A percentile compares a stretch with the other conserved stretches of the same genome.
Evolutionary conservation across 2,113 vertebrate species (phyloP).

Genomic region (Oceanites oceanicus): DNA sequence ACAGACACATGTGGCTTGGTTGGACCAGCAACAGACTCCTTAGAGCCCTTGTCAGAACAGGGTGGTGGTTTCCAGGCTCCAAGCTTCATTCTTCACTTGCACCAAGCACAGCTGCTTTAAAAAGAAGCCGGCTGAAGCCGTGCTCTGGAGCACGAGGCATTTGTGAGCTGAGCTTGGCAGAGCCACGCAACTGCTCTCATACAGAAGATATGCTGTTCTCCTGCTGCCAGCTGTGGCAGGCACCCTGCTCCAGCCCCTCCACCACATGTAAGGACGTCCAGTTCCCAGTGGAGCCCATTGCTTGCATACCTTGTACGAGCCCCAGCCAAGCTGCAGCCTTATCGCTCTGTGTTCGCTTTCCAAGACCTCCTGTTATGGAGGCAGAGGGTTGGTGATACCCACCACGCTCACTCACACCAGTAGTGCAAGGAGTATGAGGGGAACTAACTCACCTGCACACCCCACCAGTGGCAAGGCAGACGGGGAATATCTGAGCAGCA

Average conservation of each 20-base stretch:
- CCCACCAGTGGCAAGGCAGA: not conserved
- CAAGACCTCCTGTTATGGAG: not conserved
- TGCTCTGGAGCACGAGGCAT: accelerated
- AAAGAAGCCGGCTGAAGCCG: not conserved
- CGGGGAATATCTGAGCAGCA: not conserved
- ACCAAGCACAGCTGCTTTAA: not conserved
- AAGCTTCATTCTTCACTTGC: not conserved
- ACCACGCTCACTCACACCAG: not conserved
- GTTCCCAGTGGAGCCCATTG: not conserved
- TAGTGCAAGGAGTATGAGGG: not conserved
- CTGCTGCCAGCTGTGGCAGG: not conserved
- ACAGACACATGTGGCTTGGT: accelerated
- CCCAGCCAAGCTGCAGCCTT: not conserved
- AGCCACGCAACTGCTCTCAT: not conserved
- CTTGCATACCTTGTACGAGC: accelerated
- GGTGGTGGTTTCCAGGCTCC: not conserved
- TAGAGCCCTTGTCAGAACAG: not conserved
- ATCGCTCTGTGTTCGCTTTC: accelerated
- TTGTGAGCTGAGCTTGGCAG: not conserved
- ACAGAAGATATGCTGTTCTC: accelerated
- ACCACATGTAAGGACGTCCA: not conserved
- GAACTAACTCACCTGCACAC: not conserved
- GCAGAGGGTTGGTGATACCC: not conserved
- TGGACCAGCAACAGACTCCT: not conserved
- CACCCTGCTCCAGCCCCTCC: not conserved